Evolutionary conservation across 2,113 vertebrate species (phyloP).

Genomic region (Hypomesus transpacificus): DNA sequence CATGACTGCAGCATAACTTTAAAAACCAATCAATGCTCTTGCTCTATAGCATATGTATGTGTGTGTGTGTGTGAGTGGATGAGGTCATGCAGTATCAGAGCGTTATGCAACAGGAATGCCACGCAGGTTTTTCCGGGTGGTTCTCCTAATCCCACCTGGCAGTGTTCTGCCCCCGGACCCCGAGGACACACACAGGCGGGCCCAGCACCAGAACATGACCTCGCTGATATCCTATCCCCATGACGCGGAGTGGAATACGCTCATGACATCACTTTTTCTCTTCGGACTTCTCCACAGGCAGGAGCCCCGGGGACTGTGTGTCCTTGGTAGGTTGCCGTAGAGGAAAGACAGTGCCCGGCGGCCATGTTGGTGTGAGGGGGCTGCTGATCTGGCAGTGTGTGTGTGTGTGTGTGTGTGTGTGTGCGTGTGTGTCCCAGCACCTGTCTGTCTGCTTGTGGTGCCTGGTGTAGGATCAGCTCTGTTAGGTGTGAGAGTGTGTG

Average conservation of each 20-base stretch:
- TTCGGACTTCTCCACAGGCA: too few species aligned
- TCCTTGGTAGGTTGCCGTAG: too few species aligned
- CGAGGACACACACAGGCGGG: conserved; percentile 54
- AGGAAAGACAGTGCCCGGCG: too few species aligned
- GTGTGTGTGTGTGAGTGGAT: conserved; percentile 33
- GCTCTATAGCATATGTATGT: conserved; percentile 8
- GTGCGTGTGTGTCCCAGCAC: too few species aligned
- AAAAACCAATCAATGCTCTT: neutral
- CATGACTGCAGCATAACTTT: neutral
- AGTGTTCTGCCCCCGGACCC: conserved; percentile 62
- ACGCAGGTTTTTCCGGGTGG: conserved; percentile 61
- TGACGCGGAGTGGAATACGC: conserved; percentile 35
- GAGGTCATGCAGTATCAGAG: conserved; percentile 48
- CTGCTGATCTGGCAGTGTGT: too few species aligned
- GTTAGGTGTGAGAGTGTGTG: too few species aligned
- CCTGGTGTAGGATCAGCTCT: too few species aligned
- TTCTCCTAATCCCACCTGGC: conserved; percentile 64
- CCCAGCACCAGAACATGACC: conserved; percentile 50
- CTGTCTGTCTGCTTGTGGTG: too few species aligned
- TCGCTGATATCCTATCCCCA: conserved; percentile 59
- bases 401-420: too few species aligned
- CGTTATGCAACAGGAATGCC: conserved; percentile 62
- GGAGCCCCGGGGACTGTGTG: too few species aligned
- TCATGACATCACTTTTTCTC: too few species aligned
- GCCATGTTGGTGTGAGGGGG: too few species aligned